Evolutionary conservation across 2,113 vertebrate species (phyloP).

Genomic region (Melanerpes aurifrons): DNA sequence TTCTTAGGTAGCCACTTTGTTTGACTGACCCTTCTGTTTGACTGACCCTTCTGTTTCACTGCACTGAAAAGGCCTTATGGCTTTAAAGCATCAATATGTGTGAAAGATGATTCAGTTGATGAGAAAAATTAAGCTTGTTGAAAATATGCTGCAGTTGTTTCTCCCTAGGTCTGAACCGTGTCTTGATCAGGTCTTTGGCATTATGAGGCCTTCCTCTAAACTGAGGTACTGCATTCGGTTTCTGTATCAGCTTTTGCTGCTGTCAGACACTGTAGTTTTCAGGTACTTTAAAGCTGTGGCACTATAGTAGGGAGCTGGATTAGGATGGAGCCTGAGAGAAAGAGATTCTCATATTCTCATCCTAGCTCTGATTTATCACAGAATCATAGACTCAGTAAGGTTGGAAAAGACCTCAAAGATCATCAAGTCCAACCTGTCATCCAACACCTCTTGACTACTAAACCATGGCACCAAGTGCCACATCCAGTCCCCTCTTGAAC

Average conservation of each 20-base stretch:
- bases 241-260: not conserved
- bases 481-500: no score
- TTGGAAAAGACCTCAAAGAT: no score
- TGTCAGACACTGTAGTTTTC: not conserved
- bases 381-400: no score
- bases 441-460: no score
- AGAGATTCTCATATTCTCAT: not conserved
- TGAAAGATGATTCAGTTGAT: not conserved
- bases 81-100: not conserved
- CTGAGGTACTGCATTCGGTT: not conserved
- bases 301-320: accelerated
- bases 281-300: not conserved
- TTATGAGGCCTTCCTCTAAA: not conserved
- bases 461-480: no score
- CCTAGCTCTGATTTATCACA: not conserved
- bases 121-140: not conserved
- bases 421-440: no score
- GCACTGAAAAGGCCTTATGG: not conserved
- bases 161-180: not conserved
- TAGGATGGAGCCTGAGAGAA: not conserved
- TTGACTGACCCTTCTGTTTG: not conserved
- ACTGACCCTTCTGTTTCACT: not conserved
- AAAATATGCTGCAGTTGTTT: not conserved
- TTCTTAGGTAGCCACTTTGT: not conserved
- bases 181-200: not conserved